These are phyloP conservation scores for Gallinago nigripennis DNA, from an alignment of 2,797 vertebrate species.

Conservation along the genomic window DNA sequence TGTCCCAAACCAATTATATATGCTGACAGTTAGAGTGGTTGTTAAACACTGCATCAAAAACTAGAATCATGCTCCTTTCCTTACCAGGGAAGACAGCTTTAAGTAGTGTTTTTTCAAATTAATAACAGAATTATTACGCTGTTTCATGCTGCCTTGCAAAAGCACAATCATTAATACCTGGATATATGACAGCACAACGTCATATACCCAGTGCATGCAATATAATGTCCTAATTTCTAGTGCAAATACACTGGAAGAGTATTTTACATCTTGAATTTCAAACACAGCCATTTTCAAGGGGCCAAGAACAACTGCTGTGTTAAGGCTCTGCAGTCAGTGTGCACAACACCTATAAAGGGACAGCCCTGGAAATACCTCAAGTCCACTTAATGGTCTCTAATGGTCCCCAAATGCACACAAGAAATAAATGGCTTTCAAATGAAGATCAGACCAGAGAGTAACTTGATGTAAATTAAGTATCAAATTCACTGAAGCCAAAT, in stretches of 20 bases:
- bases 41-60: background rate
- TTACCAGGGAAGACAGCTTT: background rate
- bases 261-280: background rate
- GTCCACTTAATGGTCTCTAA: background rate
- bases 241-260: background rate
- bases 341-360: background rate
- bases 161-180: background rate
- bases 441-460: background rate
- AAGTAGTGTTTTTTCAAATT: background rate
- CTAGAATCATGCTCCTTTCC: background rate
- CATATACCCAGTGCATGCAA: background rate
- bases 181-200: background rate
- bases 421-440: background rate
- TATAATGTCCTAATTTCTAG: background rate
- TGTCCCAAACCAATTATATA: background rate
- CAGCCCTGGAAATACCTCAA: background rate
- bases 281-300: background rate
- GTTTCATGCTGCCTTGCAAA: background rate
- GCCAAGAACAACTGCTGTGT: background rate
- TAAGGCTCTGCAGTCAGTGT: background rate
- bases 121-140: slow-evolving; percentile 1
- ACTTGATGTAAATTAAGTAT: background rate
- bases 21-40: background rate
- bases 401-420: background rate
- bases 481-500: background rate